Evolutionary conservation across 1,140 invertebrate species (phyloP), one percentile per base, ranked within the genome.

Genomic region (Pseudomyrmex flavicornis): DNA sequence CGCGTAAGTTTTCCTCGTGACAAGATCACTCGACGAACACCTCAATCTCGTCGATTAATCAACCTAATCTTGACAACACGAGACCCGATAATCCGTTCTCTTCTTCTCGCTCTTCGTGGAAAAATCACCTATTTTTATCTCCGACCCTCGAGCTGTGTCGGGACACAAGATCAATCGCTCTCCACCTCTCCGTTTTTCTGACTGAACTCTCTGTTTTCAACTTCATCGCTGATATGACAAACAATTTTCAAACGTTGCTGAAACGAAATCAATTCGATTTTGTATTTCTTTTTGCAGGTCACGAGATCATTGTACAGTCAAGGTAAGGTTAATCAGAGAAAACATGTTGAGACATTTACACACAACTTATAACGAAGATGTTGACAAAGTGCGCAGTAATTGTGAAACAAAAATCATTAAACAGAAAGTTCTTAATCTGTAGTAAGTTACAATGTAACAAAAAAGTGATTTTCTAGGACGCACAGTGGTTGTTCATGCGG

Each of bases 261-360:
- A 7, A 69, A 61, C 44, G 4, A 79, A 2, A 68, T 4, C 61
- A 44, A 62, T 61, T 48, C 13, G 50, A 2, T 15, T 56, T 56
- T 68, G 12, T 54, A 26, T 82, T 48, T 87, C n/a, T 73, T 83
- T 87, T 92, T 90, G 17, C 66, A 94, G 93, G 84, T 92, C 62
- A 89, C 91, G 44, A 93, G 92, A 85, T 91, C 92, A 5, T 91
- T 93, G 62, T 91, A 92, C 87, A 91, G 86, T 72, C 91, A 93
- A 92, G 90, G 92, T 91, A 90, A 91, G 87, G 17, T 80, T 66
- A 65, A 59, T 68, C 54, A 73, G 52, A 79, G 54, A 63, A 58
- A 35, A n/a, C 59, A 58, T 12, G 44, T 22, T 83, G 77, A 88
- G 22, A 35, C 22, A 70, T 15, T 61, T 50, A 73, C 83, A 73